A percentile compares a stretch with the other conserved stretches of the same genome.
phyloP scores from a whole-genome alignment of 2,888 invertebrate genomes.

The Nephrotoma guestfalica region DNA sequence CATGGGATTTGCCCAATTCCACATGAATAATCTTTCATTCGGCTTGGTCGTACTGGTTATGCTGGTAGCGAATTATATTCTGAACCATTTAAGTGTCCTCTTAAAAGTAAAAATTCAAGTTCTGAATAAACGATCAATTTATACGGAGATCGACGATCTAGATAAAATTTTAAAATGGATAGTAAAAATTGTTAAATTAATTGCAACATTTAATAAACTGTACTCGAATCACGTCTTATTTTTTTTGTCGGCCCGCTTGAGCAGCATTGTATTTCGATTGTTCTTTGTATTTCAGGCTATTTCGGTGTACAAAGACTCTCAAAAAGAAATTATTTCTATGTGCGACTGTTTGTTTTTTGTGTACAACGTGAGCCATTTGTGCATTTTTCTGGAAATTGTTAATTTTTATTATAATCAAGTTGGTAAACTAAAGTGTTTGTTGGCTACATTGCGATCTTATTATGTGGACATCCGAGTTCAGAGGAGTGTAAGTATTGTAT shows the following conservation, averaged over 20 bases:
- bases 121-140: neutral
- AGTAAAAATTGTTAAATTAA: neutral
- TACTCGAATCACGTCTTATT: neutral
- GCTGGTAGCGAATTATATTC: neutral
- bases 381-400: neutral
- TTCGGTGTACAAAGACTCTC: neutral
- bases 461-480: neutral
- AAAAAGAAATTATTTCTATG: neutral
- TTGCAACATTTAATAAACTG: neutral
- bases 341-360: neutral
- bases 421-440: neutral
- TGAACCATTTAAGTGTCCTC: neutral
- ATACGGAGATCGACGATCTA: neutral
- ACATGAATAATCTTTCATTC: neutral
- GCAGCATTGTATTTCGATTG: neutral
- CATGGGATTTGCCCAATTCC: neutral
- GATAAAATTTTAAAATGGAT: neutral
- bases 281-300: neutral
- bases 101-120: neutral
- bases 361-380: neutral
- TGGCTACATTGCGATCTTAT: neutral
- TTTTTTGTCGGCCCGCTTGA: neutral
- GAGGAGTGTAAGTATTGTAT: neutral
- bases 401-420: neutral
- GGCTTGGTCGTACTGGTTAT: neutral